These are phyloP conservation scores for Mongoloraphidia duomilia DNA, from an alignment of 2,888 invertebrate genomes.

Conservation along the genomic window DNA sequence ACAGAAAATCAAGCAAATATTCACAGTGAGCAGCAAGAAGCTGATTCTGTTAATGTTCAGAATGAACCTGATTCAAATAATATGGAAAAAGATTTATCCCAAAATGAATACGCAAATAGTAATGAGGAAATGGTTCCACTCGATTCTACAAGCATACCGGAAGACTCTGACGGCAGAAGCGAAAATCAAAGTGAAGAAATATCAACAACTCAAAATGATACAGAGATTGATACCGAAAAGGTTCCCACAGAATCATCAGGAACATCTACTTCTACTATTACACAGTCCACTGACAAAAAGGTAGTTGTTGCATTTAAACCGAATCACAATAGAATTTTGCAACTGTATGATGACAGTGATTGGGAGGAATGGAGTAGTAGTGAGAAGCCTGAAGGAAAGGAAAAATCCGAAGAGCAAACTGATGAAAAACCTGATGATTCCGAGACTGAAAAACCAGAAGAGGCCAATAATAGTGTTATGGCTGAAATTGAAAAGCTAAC, in stretches of 20 bases:
- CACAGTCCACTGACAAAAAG: background rate
- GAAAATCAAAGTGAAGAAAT: conserved; percentile 16
- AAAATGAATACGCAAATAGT: conserved; percentile 10
- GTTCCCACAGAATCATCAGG: background rate
- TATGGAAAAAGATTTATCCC: conserved; percentile 6
- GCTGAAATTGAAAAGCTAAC: conserved; percentile 33
- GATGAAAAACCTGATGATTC: conserved; percentile 7
- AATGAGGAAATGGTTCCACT: conserved; percentile 10
- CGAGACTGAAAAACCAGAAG: conserved; percentile 17
- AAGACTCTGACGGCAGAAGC: conserved; percentile 14
- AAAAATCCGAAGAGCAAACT: conserved; percentile 4
- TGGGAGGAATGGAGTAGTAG: conserved; percentile 11
- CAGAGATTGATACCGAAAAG: conserved; percentile 1
- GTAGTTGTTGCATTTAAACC: conserved; percentile 7
- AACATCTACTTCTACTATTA: background rate
- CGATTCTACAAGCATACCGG: conserved; percentile 10
- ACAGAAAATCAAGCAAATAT: conserved; percentile 26
- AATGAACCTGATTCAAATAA: conserved; percentile 9
- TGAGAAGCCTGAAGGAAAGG: conserved; percentile 5
- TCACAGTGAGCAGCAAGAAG: conserved; percentile 6
- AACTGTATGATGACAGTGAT: conserved; percentile 12
- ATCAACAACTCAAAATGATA: conserved; percentile 12
- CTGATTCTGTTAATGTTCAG: conserved; percentile 7
- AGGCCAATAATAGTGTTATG: conserved; percentile 1
- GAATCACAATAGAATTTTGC: conserved; percentile 9